Conservation (phyloP, 2,797 vertebrate species). For the Anniella stebbinsi region DNA sequence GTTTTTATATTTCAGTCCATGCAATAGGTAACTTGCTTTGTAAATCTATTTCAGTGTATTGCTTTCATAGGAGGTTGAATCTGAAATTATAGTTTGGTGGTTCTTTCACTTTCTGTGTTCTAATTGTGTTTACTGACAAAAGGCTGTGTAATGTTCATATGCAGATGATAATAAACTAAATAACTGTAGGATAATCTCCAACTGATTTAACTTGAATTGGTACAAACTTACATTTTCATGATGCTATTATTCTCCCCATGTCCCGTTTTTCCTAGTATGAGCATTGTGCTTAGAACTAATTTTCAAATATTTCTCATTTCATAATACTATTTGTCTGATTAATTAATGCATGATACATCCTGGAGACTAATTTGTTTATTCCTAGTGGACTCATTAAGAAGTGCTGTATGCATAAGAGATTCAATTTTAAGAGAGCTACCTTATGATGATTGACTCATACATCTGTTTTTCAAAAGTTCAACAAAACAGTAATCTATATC, state of each 20-base stretch:
- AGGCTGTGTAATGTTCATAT: constrained; percentile 21
- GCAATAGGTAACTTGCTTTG: not conserved
- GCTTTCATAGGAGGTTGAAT: constrained; percentile 20
- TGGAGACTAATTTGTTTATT: constrained; percentile 85
- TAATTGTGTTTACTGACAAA: constrained; percentile 36
- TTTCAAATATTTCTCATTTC: constrained; percentile 82
- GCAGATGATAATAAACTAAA: constrained; percentile 45
- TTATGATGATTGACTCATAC: constrained; percentile 75
- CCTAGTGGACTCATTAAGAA: constrained; percentile 80
- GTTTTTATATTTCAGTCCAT: not conserved
- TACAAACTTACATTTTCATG: constrained; percentile 71
- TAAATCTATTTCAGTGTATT: constrained; percentile 7
- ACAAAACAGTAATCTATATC: constrained; percentile 67
- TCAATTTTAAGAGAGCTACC: constrained; percentile 77
- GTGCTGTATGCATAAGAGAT: constrained; percentile 78
- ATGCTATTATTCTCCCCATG: constrained; percentile 64
- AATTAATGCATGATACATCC: constrained; percentile 83
- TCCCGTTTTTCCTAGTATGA: constrained; percentile 68
- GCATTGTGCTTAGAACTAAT: constrained; percentile 76
- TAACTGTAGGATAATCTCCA: constrained; percentile 36
- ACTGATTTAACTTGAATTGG: constrained; percentile 62
- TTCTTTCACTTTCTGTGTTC: constrained; percentile 23
- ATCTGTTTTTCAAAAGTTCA: constrained; percentile 69
- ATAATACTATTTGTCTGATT: constrained; percentile 84
- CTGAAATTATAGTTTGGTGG: not conserved